phyloP scores from a whole-genome alignment of 30 jellyfish, hydroid and myxozoan species.

The Aurelia aurita complex sp. Pacific region DNA sequence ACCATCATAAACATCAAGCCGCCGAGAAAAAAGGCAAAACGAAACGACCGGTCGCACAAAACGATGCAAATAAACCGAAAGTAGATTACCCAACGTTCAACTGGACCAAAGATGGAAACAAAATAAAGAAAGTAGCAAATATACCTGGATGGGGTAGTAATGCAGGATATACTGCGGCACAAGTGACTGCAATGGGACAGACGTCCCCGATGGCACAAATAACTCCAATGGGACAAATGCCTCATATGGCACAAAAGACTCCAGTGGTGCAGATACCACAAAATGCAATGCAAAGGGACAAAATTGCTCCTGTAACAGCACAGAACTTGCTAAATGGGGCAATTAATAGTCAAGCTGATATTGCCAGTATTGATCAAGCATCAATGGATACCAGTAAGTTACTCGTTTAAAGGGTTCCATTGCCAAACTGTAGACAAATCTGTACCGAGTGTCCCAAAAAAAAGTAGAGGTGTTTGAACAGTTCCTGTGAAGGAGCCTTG shows the following conservation, averaged over 20 bases:
- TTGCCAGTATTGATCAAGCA: conserved; percentile 65
- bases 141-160: conserved; percentile 58
- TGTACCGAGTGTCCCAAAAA: too few species aligned
- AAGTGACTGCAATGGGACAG: conserved; percentile 15
- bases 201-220: conserved; percentile 2
- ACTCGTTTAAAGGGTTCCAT: too few species aligned
- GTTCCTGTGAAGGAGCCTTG: too few species aligned
- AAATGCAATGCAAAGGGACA: conserved; percentile 12
- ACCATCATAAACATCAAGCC: conserved; percentile 77
- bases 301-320: conserved; percentile 7
- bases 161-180: conserved; percentile 15
- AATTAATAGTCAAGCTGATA: conserved; percentile 59
- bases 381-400: conserved; percentile 46
- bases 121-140: conserved; percentile 42
- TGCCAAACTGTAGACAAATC: too few species aligned
- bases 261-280: conserved; percentile 6
- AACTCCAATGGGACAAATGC: conserved; percentile 1
- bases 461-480: too few species aligned
- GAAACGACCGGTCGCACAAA: conserved; percentile 43
- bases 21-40: conserved; percentile 42
- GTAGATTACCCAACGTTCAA: conserved; percentile 61
- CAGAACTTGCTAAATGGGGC: conserved; percentile 43
- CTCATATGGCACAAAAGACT: background rate
- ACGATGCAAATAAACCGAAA: conserved; percentile 62
- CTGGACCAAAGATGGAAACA: conserved; percentile 59